Conservation (phyloP, 2,797 vertebrate species). For the Gallinago nigripennis region DNA sequence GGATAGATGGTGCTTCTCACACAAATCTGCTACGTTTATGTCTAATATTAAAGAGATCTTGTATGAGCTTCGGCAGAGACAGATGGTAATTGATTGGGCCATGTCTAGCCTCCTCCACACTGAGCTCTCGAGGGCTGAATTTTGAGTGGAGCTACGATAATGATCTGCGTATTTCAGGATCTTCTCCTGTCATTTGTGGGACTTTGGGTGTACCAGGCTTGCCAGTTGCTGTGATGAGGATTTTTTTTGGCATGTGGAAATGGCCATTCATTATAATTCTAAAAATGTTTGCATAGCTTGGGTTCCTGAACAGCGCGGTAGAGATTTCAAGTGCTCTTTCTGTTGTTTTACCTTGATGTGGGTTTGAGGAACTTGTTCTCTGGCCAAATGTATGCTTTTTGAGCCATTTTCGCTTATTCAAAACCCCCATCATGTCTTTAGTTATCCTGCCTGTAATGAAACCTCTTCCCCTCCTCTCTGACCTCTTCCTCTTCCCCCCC, state of each 20-base stretch:
- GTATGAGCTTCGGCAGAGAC: background rate
- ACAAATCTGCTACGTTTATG: background rate
- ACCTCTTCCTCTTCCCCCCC: background rate
- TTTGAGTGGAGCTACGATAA: background rate
- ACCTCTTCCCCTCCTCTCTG: background rate
- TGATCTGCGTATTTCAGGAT: background rate
- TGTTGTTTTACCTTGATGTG: background rate
- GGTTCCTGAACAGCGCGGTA: background rate
- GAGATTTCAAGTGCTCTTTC: background rate
- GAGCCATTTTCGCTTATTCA: background rate
- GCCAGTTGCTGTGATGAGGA: background rate
- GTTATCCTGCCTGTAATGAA: background rate
- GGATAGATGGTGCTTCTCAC: background rate
- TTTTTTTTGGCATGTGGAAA: constrained; percentile 14
- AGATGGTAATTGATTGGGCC: constrained; percentile 4
- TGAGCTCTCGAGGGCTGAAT: constrained; percentile 20
- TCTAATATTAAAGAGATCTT: background rate
- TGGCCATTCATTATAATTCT: background rate
- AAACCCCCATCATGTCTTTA: background rate
- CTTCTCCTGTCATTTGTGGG: background rate
- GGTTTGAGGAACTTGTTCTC: background rate
- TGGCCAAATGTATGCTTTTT: background rate
- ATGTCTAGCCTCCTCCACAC: constrained; percentile 6
- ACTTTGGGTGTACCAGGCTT: background rate
- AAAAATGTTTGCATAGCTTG: constrained; percentile 7